Base-by-base conservation (phyloP, 92 coral and sea anemone species). In the Muricea muricata region DNA sequence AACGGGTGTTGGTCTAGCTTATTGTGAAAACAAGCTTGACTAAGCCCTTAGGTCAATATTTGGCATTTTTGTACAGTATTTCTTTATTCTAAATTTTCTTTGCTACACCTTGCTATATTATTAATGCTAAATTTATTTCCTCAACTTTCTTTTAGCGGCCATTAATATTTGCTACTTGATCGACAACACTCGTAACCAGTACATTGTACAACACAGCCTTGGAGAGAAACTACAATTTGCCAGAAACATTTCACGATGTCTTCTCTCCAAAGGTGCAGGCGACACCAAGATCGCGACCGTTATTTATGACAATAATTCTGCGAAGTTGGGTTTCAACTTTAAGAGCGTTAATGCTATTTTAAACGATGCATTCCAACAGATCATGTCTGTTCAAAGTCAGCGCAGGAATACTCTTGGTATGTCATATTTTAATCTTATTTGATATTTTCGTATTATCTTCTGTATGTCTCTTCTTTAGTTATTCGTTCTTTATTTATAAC, bases 121-220 rank as follows among this genome's bases (percentile, higher is more conserved):
- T n/a, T n/a, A n/a, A n/a, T n/a, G n/a, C n/a, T n/a, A n/a, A n/a
- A n/a, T n/a, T n/a, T n/a, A n/a, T n/a, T n/a, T n/a, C n/a, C n/a
- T n/a, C n/a, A n/a, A n/a, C n/a, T n/a, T n/a, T n/a, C n/a, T 77
- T 77, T 31, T 33, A 77, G 82, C 30, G 1, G 58, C 82, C 15
- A 34, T 77, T 12, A 54, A 56, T 31, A 56, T 77, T 32, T 77
- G 82, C 39, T 77, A 29, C 24, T n/a, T 77, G 46, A 57, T 77
- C 14, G 82, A 77, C 82, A 18, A 54, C 48, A 54, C 52, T 77
- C 82, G 25, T 7, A 32, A 32, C 7, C 32, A 56, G 20, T 14
- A 14, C 6, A 12, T 33, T 9, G 30, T 7, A 15, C 42, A 56
- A 0, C 69, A 77, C 82, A 56, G 68, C 34, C 30, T 34, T 18